Evolutionary conservation across 1,140 invertebrate species (phyloP).

Genomic region (Probaryconus sp.): DNA sequence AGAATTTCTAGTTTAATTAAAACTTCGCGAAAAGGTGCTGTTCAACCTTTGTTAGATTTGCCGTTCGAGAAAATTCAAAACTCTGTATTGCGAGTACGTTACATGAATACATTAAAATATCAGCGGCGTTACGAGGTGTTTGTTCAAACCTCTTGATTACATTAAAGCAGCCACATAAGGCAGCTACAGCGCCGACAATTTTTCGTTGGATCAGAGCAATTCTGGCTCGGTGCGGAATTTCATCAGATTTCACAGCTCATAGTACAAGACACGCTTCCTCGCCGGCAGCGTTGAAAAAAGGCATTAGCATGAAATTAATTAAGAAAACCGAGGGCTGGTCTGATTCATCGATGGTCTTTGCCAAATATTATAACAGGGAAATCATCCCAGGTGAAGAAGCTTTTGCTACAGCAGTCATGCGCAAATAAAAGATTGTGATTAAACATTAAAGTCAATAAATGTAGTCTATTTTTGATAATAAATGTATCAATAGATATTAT

Average conservation of each 20-base stretch:
- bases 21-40: constrained; percentile 15
- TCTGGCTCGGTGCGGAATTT: constrained; percentile 17
- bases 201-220: constrained; percentile 30
- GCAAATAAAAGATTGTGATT: too few species aligned
- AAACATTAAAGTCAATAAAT: too few species aligned
- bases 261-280: constrained; percentile 27
- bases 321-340: constrained; percentile 35
- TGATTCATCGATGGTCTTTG: constrained; percentile 15
- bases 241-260: constrained; percentile 18
- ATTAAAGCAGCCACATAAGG: constrained; percentile 8
- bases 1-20: constrained; percentile 25
- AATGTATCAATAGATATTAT: too few species aligned
- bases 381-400: constrained; percentile 5
- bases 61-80: constrained; percentile 17
- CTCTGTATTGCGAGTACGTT: constrained; percentile 28
- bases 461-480: too few species aligned
- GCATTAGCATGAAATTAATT: constrained; percentile 19
- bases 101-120: constrained; percentile 15
- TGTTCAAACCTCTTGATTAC: constrained; percentile 18
- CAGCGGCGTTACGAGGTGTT: neutral
- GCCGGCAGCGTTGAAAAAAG: constrained; percentile 31
- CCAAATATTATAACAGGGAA: constrained; percentile 19
- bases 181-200: constrained; percentile 12
- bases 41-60: constrained; percentile 22
- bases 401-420: constrained; percentile 19